Base-by-base conservation (phyloP, 1,140 invertebrate species). In the Lysiphlebus fabarum region DNA sequence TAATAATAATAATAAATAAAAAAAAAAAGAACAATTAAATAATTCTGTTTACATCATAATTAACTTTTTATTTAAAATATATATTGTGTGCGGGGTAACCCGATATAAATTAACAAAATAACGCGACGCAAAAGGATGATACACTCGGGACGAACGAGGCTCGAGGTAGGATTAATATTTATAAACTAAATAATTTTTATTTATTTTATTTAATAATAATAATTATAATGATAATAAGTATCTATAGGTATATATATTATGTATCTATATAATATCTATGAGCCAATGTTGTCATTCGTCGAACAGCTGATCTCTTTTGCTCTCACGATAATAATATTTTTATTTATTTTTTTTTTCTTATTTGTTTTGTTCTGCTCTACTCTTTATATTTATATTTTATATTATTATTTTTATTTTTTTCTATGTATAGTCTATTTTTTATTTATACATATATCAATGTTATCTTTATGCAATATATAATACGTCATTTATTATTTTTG, bases 111-210 rank as follows among this genome's bases (percentile, higher is more conserved):
- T 77, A 64, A 44, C 77, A 79, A 79, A 78, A 79, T 79, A 79
- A 80, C 76, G 76, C 78, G 76, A 75, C 78, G 77, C 72, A 79
- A 80, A 78, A 80, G 78, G 77, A 80, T 80, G 78, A 80, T 80
- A 76, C 78, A 79, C 71, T 78, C 77, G 74, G 78, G 76, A 71
- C 77, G 77, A 51, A 77, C 77, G 69, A 77, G 76, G 74, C 77
- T 78, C 76, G 76, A 78, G 77, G 77, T 78, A 78, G 76, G 73
- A 73, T 62, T 62, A 50, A 57, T 14, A 54, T 41, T 49, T 34
- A 33, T 38, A 2, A 26, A 33, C 12, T 14, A 38, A 14, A 10
- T 33, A 11, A 44, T 44, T 48, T 51, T 49, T 41, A 50, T 58
- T 42, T 50, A 50, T 50, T 37, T 34, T 42, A 51, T 34, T 26